Percentiles rank a stretch among this genome's conserved stretches.
These are phyloP conservation scores for Glossophaga mutica DNA, from an alignment of 2,797 vertebrate species.

Conservation along the genomic window DNA sequence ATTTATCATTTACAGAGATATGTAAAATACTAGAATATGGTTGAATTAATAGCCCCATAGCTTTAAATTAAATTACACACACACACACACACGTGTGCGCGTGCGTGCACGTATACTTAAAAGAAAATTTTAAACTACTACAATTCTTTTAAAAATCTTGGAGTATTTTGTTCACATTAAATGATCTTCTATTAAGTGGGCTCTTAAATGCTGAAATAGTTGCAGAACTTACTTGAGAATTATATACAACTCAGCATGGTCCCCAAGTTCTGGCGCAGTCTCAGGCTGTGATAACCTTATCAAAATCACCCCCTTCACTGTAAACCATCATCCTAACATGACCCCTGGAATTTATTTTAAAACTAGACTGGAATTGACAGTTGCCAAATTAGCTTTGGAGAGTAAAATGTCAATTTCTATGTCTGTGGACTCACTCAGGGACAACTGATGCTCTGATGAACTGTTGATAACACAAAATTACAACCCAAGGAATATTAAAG, in stretches of 20 bases:
- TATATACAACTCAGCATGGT: background rate
- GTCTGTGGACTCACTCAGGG: background rate
- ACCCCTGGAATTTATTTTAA: background rate
- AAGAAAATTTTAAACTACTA: background rate
- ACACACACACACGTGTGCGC: too few species aligned
- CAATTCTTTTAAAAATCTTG: background rate
- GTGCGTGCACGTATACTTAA: too few species aligned
- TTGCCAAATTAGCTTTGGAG: slow-evolving; percentile 36
- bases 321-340: background rate
- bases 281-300: background rate
- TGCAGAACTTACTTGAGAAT: background rate
- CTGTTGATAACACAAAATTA: background rate
- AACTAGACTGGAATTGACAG: background rate
- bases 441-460: slow-evolving; percentile 6
- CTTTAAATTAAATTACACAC: slow-evolving; percentile 37
- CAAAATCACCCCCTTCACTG: background rate
- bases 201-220: background rate
- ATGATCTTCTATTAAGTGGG: background rate
- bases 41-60: background rate
- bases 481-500: background rate
- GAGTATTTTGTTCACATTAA: background rate
- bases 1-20: background rate
- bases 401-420: slow-evolving; percentile 8
- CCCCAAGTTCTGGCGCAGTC: background rate
- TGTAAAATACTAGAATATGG: background rate